These are phyloP conservation scores for Drosophila erecta DNA, from an alignment of 1,140 invertebrate genomes.

Conservation along the genomic window DNA sequence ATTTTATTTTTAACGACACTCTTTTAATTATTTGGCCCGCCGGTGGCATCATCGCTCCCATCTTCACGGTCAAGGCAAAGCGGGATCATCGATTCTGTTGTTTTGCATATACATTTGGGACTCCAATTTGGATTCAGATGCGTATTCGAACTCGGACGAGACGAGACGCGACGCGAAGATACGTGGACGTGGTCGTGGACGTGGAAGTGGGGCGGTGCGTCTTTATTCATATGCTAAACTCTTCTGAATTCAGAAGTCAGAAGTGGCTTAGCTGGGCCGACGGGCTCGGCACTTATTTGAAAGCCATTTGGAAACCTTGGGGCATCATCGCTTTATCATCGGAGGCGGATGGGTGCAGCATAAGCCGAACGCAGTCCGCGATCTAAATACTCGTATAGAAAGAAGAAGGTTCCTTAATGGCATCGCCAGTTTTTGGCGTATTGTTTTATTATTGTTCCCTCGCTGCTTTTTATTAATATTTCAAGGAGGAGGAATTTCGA, in stretches of 20 bases:
- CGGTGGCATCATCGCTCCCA: constrained; percentile 60
- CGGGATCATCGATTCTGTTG: constrained; percentile 47
- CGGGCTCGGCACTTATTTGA: constrained; percentile 63
- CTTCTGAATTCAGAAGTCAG: constrained; percentile 53
- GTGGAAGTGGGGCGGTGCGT: constrained; percentile 15
- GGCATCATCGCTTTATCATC: constrained; percentile 70
- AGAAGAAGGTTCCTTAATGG: constrained; percentile 61
- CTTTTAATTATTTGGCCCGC: constrained; percentile 69
- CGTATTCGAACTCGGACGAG: constrained; percentile 1
- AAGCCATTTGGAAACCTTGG: constrained; percentile 67
- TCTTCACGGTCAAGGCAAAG: constrained; percentile 42
- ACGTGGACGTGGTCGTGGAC: neutral
- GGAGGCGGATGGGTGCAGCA: constrained; percentile 58
- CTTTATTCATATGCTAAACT: constrained; percentile 79
- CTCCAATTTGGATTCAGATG: neutral
- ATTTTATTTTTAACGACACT: constrained; percentile 63
- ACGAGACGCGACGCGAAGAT: neutral
- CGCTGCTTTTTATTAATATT: constrained; percentile 54
- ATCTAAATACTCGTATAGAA: constrained; percentile 19
- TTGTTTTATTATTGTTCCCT: constrained; percentile 35
- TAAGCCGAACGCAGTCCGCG: constrained; percentile 47
- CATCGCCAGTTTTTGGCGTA: constrained; percentile 23
- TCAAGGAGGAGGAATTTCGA: constrained; percentile 50
- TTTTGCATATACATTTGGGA: constrained; percentile 68
- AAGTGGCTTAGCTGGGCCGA: constrained; percentile 56